These are phyloP conservation scores for Nicator chloris DNA, from an alignment of 2,113 vertebrate genomes.

Conservation along the genomic window DNA sequence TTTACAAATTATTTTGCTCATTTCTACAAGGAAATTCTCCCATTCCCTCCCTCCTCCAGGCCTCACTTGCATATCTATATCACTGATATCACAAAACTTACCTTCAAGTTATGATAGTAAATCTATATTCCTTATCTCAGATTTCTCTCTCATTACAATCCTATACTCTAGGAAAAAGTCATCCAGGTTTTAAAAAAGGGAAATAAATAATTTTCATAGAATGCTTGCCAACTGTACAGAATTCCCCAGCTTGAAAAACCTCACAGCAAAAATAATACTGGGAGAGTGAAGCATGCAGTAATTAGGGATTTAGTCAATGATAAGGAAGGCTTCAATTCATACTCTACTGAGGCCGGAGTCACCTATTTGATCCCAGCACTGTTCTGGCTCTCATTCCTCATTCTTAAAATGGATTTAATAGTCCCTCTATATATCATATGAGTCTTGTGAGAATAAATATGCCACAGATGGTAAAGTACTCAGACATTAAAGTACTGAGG, in stretches of 20 bases:
- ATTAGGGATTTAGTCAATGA: neutral
- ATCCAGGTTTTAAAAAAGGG: neutral
- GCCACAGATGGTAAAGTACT: conserved; percentile 38
- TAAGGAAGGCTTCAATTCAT: neutral
- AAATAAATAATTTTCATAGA: neutral
- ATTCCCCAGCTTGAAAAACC: neutral
- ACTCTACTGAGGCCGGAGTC: neutral
- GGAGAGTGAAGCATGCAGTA: neutral
- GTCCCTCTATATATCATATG: neutral
- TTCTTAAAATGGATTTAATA: conserved; percentile 18
- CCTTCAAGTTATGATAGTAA: neutral
- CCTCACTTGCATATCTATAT: neutral
- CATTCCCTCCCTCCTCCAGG: neutral
- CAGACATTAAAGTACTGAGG: neutral
- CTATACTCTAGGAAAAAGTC: neutral
- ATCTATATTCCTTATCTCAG: neutral
- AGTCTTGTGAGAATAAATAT: conserved; percentile 24
- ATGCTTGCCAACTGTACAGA: neutral
- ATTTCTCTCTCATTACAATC: neutral
- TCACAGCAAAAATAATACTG: neutral
- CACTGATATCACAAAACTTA: neutral
- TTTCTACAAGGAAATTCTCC: neutral
- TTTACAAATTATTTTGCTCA: neutral
- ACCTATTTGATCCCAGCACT: neutral
- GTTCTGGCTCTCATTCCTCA: conserved; percentile 1